Conservation (phyloP, 2,113 vertebrate species). For the Shinisaurus crocodilurus region DNA sequence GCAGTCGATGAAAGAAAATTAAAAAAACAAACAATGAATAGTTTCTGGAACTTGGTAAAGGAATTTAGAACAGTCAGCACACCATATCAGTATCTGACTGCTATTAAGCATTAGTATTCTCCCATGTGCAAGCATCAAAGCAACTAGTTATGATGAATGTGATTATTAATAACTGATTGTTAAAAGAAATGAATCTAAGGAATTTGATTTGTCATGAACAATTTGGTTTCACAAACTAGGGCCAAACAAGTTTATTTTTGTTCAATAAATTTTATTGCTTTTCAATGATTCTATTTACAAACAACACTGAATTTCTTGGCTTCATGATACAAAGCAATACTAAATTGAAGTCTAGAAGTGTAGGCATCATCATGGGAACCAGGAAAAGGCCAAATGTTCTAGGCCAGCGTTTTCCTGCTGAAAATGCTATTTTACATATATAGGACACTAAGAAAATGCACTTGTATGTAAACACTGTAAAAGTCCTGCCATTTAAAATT, state of each 20-base stretch:
- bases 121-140: conserved; percentile 90
- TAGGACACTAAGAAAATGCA: conserved; percentile 94
- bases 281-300: conserved; percentile 94
- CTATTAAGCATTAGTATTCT: conserved; percentile 94
- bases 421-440: conserved; percentile 89
- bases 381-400: conserved; percentile 78
- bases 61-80: conserved; percentile 80
- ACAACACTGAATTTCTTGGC: conserved; percentile 89
- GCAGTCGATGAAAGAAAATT: conserved; percentile 85
- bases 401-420: conserved; percentile 80
- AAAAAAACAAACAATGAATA: conserved; percentile 75
- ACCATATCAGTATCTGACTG: conserved; percentile 83
- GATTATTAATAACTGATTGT: conserved; percentile 93
- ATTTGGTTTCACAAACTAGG: conserved; percentile 91
- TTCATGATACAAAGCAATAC: conserved; percentile 90
- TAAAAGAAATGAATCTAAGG: conserved; percentile 91
- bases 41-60: conserved; percentile 73
- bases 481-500: conserved; percentile 90
- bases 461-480: conserved; percentile 96
- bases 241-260: conserved; percentile 88
- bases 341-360: conserved; percentile 86
- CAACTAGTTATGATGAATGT: conserved; percentile 90
- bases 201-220: conserved; percentile 80
- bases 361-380: conserved; percentile 82
- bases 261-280: conserved; percentile 95